phyloP scores from a whole-genome alignment of 2,888 invertebrate species.

The Ametastegia equiseti region DNA sequence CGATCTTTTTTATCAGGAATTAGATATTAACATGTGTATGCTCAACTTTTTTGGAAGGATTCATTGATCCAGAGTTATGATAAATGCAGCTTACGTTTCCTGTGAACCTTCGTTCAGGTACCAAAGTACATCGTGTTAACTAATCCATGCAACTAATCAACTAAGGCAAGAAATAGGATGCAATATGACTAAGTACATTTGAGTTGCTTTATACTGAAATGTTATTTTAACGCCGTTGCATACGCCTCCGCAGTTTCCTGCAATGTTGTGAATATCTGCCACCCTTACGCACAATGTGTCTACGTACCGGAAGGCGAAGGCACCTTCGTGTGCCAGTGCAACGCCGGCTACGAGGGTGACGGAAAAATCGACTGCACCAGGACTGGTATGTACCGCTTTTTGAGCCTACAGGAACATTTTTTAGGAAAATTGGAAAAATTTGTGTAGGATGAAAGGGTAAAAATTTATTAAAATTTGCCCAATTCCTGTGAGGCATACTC shows the following conservation, averaged over 20 bases:
- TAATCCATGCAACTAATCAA: background rate
- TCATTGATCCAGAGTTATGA: background rate
- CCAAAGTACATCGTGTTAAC: background rate
- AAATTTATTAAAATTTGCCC: background rate
- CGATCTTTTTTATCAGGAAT: background rate
- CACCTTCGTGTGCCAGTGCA: slow-evolving; percentile 86
- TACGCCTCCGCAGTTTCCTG: slow-evolving; percentile 82
- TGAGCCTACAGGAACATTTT: background rate
- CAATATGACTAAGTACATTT: background rate
- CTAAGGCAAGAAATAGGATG: background rate
- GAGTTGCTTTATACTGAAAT: background rate
- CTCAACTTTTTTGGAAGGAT: background rate
- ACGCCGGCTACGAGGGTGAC: slow-evolving; percentile 91
- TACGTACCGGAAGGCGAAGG: slow-evolving; percentile 77
- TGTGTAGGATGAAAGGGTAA: slow-evolving; percentile 14
- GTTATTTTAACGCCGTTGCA: background rate
- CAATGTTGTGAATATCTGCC: slow-evolving; percentile 87
- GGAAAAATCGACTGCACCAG: slow-evolving; percentile 86
- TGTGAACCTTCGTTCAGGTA: background rate
- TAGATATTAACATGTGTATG: background rate
- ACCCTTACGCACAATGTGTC: slow-evolving; percentile 88
- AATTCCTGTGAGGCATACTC: background rate
- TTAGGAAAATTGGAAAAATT: slow-evolving; percentile 13
- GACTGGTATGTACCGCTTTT: slow-evolving; percentile 70
- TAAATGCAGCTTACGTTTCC: background rate